Conservation (phyloP, 2,113 vertebrate genomes). For the Oryzias javanicus region DNA sequence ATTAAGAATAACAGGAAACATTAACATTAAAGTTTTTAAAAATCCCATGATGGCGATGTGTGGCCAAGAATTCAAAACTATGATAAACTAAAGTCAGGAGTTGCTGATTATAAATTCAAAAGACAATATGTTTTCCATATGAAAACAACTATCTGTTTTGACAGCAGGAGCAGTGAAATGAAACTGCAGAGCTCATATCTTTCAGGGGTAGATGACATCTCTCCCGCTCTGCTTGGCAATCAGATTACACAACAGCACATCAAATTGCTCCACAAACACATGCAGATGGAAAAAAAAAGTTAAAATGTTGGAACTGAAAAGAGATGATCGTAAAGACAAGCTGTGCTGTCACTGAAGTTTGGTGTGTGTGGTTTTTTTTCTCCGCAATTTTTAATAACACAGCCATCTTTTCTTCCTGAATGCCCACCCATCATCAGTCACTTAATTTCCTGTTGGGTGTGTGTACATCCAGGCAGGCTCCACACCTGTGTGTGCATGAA, state of each 20-base stretch:
- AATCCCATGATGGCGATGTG: background rate
- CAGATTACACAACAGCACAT: constrained; percentile 32
- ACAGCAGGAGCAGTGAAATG: constrained; percentile 2
- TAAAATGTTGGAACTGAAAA: background rate
- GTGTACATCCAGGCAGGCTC: background rate
- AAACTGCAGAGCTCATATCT: constrained; percentile 16
- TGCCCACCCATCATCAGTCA: constrained; percentile 42
- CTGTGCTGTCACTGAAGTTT: background rate
- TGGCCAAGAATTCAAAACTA: constrained; percentile 2
- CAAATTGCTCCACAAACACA: constrained; percentile 15
- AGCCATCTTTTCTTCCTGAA: constrained; percentile 30
- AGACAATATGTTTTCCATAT: background rate
- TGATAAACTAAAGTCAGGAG: background rate
- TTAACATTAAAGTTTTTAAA: background rate
- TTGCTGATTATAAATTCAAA: background rate
- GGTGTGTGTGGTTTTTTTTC: constrained; percentile 9
- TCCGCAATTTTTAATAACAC: constrained; percentile 54
- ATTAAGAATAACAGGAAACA: no score
- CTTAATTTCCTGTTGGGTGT: constrained; percentile 60
- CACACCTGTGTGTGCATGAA: background rate
- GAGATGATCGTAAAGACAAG: constrained; percentile 1
- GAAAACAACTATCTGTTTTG: constrained; percentile 5
- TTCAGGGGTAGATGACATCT: constrained; percentile 9
- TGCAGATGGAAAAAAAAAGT: constrained; percentile 1
- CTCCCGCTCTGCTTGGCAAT: constrained; percentile 19